These are phyloP conservation scores for Solenodon paradoxus DNA, from an alignment of 2,113 vertebrate species.

Conservation along the genomic window DNA sequence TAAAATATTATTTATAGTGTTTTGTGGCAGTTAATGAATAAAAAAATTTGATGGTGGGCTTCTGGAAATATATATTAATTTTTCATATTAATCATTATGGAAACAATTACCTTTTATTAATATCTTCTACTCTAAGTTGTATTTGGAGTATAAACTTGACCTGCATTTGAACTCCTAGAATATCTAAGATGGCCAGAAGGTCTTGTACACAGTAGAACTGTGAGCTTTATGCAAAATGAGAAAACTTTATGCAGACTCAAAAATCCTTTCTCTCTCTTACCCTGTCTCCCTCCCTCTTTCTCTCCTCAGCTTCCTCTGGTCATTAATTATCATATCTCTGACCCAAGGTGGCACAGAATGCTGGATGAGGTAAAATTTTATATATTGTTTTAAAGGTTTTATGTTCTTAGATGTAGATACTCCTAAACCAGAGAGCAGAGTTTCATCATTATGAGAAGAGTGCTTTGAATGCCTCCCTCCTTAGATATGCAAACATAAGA, in stretches of 20 bases:
- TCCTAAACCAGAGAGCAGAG: neutral
- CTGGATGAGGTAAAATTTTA: neutral
- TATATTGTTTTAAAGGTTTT: neutral
- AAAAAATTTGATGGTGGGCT: neutral
- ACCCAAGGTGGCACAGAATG: neutral
- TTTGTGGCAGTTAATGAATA: neutral
- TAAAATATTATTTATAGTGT: neutral
- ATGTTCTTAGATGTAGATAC: neutral
- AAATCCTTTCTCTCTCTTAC: no score
- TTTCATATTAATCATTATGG: conserved; percentile 25
- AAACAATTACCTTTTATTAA: neutral
- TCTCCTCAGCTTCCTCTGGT: neutral
- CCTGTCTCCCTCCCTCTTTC: no score
- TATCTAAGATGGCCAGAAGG: no score
- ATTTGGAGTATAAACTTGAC: neutral
- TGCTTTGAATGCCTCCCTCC: neutral
- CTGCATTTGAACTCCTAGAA: neutral
- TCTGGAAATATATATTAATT: neutral
- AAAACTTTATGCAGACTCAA: no score
- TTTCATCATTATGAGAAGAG: neutral
- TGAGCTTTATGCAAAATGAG: neutral
- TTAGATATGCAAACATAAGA: neutral
- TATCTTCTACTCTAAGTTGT: neutral
- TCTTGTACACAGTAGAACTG: neutral
- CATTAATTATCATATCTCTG: neutral